phyloP scores from a whole-genome alignment of 2,113 vertebrate genomes.

The Turdus rufiventris region DNA sequence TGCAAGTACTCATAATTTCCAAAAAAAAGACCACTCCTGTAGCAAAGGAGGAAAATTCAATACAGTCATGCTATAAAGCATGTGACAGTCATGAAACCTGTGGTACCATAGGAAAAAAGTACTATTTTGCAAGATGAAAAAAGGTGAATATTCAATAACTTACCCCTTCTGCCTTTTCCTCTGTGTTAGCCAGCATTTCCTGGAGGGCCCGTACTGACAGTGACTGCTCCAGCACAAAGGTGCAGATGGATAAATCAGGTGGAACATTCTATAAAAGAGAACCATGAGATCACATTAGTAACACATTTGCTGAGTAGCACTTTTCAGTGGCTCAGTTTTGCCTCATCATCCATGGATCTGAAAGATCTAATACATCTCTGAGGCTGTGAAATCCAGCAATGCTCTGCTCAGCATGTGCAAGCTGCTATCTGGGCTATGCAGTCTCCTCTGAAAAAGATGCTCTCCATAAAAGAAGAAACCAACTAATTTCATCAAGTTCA shows the following conservation, averaged over 20 bases:
- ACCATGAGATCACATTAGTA: neutral
- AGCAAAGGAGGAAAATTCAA: neutral
- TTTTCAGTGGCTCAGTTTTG: neutral
- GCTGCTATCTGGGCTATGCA: neutral
- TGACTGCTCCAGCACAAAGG: slow-evolving; percentile 95
- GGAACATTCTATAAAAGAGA: slow-evolving; percentile 89
- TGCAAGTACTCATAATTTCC: neutral
- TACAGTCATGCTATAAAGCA: neutral
- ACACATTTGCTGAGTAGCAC: neutral
- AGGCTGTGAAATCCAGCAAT: neutral
- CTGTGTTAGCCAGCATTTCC: slow-evolving; percentile 93
- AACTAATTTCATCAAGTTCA: neutral
- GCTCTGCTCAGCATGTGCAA: neutral
- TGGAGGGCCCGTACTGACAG: slow-evolving; percentile 92
- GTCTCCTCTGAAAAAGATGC: neutral
- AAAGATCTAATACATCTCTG: neutral
- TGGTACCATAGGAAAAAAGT: neutral
- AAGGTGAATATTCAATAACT: slow-evolving; percentile 54
- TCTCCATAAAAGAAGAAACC: neutral
- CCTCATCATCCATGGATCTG: neutral
- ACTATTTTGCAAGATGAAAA: neutral
- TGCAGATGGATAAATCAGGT: slow-evolving; percentile 95
- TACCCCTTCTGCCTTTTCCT: slow-evolving; percentile 91
- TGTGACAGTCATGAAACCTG: neutral
- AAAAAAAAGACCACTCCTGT: neutral